Evolutionary conservation across 2,797 vertebrate genomes (phyloP).

Genomic region (Vireo griseus): DNA sequence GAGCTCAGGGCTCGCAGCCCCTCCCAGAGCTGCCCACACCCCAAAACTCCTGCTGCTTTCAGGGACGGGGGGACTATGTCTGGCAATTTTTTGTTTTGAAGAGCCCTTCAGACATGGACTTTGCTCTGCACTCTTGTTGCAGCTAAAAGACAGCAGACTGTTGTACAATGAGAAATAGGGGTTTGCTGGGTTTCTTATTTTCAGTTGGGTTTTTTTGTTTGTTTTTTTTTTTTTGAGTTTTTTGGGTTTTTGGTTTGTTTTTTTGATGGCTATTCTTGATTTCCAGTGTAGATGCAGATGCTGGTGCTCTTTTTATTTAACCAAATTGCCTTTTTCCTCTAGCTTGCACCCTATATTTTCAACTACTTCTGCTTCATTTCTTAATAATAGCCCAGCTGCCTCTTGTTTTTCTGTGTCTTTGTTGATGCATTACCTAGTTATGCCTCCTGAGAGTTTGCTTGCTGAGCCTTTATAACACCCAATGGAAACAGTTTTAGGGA

Average conservation of each 20-base stretch:
- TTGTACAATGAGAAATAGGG: background rate
- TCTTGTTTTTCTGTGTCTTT: conserved; percentile 17
- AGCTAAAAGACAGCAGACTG: background rate
- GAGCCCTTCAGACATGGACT: background rate
- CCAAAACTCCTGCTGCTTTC: background rate
- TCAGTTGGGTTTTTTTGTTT: background rate
- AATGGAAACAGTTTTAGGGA: conserved; percentile 11
- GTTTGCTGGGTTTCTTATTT: fast-evolving
- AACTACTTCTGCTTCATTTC: background rate
- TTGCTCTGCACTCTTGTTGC: background rate
- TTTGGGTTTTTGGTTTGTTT: too few relatives aligned
- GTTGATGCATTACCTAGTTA: conserved; percentile 41
- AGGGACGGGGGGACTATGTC: background rate
- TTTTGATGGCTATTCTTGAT: background rate
- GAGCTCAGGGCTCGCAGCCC: background rate
- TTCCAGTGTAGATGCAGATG: background rate
- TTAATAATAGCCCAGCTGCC: conserved; percentile 21
- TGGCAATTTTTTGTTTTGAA: background rate
- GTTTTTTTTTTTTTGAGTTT: too few relatives aligned
- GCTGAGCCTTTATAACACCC: conserved; percentile 4
- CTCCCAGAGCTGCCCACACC: background rate
- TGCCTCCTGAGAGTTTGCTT: conserved; percentile 28
- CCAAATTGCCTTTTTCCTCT: background rate
- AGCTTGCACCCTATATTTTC: background rate
- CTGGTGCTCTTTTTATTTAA: background rate